Evolutionary conservation across 2,113 vertebrate genomes (phyloP).

Genomic region (Cercopithecus mona): DNA sequence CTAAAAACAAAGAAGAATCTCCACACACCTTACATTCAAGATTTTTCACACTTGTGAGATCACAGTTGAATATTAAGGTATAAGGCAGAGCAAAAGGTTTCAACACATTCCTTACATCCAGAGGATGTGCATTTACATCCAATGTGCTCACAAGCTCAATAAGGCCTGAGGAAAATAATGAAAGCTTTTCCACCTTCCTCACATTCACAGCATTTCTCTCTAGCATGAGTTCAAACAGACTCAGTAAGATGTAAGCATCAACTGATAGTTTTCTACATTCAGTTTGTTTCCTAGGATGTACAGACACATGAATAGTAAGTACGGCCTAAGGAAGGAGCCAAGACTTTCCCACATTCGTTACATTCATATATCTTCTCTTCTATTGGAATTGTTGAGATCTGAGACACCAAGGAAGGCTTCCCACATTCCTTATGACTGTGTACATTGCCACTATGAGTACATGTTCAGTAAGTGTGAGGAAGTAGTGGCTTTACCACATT

Average conservation of each 20-base stretch:
- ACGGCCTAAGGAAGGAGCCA: neutral
- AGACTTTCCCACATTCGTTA: neutral
- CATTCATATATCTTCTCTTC: neutral
- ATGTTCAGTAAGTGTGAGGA: neutral
- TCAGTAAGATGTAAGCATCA: neutral
- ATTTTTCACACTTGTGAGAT: neutral
- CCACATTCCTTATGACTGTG: neutral
- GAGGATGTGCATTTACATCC: neutral
- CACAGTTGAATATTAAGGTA: neutral
- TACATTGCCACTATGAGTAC: neutral
- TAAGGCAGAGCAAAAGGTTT: neutral
- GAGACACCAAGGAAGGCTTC: neutral
- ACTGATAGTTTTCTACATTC: conserved; percentile 64
- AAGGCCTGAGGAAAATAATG: neutral
- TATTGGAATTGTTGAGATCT: neutral
- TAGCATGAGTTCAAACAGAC: neutral
- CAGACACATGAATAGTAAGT: neutral
- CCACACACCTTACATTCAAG: neutral
- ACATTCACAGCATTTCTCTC: neutral
- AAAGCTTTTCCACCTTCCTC: neutral
- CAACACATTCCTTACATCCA: neutral
- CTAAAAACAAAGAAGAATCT: neutral
- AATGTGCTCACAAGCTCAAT: neutral
- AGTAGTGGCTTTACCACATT: neutral
- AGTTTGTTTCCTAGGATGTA: neutral